Percentiles rank a stretch among this genome's conserved stretches.
phyloP scores from a whole-genome alignment of 1,140 invertebrate genomes.

The Caenorhabditis elegans region DNA sequence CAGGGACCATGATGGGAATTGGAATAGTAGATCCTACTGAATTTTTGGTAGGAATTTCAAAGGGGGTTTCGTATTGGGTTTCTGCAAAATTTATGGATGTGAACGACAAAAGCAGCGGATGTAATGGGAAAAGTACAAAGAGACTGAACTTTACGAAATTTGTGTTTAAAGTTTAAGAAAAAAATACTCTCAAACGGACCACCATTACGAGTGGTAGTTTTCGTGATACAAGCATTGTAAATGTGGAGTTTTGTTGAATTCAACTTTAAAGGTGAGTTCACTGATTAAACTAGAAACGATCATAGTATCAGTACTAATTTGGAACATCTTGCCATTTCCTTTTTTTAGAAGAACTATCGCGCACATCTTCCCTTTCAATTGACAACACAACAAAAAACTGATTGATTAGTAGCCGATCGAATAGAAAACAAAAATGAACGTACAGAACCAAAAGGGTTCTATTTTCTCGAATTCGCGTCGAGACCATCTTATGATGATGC shows the following conservation, averaged over 20 bases:
- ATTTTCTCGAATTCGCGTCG: neutral
- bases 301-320: too few species aligned
- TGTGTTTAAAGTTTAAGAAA: too few species aligned
- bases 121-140: neutral
- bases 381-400: neutral
- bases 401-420: neutral
- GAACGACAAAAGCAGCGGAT: neutral
- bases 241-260: too few species aligned
- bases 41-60: constrained; percentile 4
- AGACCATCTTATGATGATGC: neutral
- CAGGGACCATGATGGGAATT: constrained; percentile 5
- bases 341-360: too few species aligned
- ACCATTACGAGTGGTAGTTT: too few species aligned
- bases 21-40: neutral
- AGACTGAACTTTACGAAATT: neutral
- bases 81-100: neutral
- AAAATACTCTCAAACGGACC: too few species aligned
- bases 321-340: too few species aligned
- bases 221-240: too few species aligned
- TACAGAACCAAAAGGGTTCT: neutral
- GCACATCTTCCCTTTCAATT: too few species aligned
- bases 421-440: neutral
- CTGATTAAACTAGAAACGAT: too few species aligned
- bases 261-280: too few species aligned
- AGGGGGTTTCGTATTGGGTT: neutral